Base-by-base conservation (phyloP, 64 coral and sea anemone genomes). In the Montipora sp. region DNA sequence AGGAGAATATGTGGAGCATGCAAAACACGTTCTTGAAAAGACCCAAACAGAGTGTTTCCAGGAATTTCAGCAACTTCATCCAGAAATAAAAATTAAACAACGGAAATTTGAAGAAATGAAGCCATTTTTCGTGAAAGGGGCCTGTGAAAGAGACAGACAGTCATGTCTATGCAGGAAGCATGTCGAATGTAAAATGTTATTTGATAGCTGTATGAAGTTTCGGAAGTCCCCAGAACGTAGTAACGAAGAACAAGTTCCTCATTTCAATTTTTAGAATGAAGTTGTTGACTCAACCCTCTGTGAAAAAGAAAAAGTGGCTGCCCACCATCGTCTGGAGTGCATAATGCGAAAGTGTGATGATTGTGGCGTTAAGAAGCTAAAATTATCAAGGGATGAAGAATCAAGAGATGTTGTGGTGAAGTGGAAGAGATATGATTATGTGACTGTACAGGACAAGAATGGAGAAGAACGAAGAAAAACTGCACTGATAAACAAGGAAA, bases 21-120 rank as follows among this genome's bases (percentile, higher is more conserved):
- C 63, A 12, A 94, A 94, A 46, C 84, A 94, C 15, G 59, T 89
- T 19, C 73, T 94, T 24, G 71, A 94, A 72, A 94, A 94, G 67
- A 94, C 77, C 22, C 87, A 94, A 69, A 88, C 50, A n/a, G 92
- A 93, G 18, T 89, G 85, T 66, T 93, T 77, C 19, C 65, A 75
- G 23, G 92, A 89, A 77, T 93, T 93, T 89, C 85, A 93, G 63
- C 75, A 88, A n/a, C 68, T 93, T 51, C 92, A 93, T 48, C 92
- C 92, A 47, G 86, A 93, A 20, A 72, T 89, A 8, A 93, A 89
- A 93, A 89, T 93, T 12, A 93, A 93, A 89, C 92, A 93, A 80
- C 61, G 85, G 36, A 80, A 48, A 75, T 93, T 93, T 93, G 85
- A 93, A 49, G 59, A 93, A 51, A 10, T 89, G 84, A 89, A 93